Evolutionary conservation across 2,113 vertebrate genomes (phyloP).

Genomic region (Sciurus niger): DNA sequence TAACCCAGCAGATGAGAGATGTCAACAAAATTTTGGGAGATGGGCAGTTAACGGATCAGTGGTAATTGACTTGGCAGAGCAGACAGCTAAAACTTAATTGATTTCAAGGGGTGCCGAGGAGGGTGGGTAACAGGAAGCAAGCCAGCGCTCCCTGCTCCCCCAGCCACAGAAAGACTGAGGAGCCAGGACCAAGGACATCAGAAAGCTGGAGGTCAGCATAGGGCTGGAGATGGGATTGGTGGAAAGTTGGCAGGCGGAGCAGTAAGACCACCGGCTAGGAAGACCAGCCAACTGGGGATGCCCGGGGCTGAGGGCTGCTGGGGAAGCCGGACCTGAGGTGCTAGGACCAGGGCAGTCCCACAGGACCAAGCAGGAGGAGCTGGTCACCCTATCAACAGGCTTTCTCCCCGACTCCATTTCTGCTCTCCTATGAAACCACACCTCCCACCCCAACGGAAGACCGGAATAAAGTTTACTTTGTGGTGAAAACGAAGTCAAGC

Average conservation of each 20-base stretch:
- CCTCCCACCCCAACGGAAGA: not conserved
- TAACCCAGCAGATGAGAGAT: not conserved
- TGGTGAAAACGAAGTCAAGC: not conserved
- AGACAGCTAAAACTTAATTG: not conserved
- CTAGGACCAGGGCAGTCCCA: not conserved
- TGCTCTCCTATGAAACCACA: not conserved
- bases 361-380: not conserved
- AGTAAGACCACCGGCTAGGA: not conserved
- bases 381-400: not conserved
- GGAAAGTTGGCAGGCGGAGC: not conserved
- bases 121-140: not conserved
- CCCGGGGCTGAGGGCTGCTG: not conserved
- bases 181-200: not conserved
- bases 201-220: not conserved
- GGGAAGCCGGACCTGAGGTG: not conserved
- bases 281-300: rapidly evolving
- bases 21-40: not conserved
- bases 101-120: not conserved
- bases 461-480: too few relatives aligned
- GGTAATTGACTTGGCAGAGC: not conserved
- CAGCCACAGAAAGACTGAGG: not conserved
- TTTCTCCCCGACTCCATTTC: rapidly evolving
- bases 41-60: not conserved
- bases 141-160: not conserved
- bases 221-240: not conserved